Conservation (phyloP, 1,140 invertebrate species). For the Caenorhabditis brenneri region DNA sequence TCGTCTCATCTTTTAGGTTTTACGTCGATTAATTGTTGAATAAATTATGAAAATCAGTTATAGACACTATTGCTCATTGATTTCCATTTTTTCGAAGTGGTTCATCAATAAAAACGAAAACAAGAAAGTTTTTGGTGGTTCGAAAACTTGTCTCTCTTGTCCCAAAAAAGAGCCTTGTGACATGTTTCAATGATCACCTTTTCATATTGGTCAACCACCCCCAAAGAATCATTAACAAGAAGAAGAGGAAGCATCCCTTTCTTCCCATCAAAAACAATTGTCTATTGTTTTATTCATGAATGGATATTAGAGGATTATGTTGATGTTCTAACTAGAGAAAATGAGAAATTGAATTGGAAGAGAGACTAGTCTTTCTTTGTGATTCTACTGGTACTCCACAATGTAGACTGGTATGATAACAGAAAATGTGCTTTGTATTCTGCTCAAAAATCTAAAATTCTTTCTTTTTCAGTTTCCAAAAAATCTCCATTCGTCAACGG, state of each 20-base stretch:
- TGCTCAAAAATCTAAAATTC: background rate
- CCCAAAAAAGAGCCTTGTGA: background rate
- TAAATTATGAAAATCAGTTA: constrained; percentile 42
- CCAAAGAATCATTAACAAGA: background rate
- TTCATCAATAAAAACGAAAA: background rate
- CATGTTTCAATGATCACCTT: constrained; percentile 30
- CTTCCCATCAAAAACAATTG: background rate
- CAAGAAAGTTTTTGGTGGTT: background rate
- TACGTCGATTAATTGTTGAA: background rate
- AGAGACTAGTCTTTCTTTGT: too few relatives aligned
- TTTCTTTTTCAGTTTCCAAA: constrained; percentile 11
- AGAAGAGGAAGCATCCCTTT: background rate
- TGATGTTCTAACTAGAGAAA: too few relatives aligned
- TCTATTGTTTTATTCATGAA: constrained; percentile 5
- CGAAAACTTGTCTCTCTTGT: background rate
- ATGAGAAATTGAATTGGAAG: too few relatives aligned
- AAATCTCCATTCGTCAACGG: constrained; percentile 27
- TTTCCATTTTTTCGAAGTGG: background rate
- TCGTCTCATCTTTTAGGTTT: background rate
- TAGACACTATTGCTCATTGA: background rate
- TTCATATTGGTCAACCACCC: background rate
- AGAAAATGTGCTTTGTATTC: too few relatives aligned
- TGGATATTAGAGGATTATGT: constrained; percentile 9
- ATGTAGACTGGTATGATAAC: too few relatives aligned
- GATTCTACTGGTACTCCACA: too few relatives aligned